phyloP scores from a whole-genome alignment of 2,113 vertebrate genomes.

The Carassius auratus region DNA sequence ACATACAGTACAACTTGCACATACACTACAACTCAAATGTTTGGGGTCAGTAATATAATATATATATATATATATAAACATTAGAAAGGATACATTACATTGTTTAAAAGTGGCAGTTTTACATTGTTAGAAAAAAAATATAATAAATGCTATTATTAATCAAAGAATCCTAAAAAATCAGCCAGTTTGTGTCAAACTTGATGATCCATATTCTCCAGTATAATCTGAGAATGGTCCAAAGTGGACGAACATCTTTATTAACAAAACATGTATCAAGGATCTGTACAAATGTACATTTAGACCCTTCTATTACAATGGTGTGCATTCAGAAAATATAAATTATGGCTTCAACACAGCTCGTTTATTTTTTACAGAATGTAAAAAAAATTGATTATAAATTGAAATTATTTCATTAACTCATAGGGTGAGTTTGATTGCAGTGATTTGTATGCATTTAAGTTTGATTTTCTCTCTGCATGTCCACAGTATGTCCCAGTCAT shows the following conservation, averaged over 20 bases:
- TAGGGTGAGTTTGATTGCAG: neutral
- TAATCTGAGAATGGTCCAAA: too few relatives aligned
- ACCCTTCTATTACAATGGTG: neutral
- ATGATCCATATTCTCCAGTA: too few relatives aligned
- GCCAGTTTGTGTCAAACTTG: too few relatives aligned
- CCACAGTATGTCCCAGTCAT: conserved; percentile 76
- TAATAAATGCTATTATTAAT: too few relatives aligned
- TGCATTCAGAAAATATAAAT: neutral
- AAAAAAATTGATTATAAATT: neutral
- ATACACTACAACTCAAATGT: too few relatives aligned
- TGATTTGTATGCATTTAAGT: neutral
- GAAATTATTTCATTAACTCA: neutral
- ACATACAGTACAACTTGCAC: neutral
- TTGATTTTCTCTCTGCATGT: neutral
- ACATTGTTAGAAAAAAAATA: too few relatives aligned
- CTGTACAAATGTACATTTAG: neutral
- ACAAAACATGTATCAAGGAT: too few relatives aligned
- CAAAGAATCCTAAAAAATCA: too few relatives aligned
- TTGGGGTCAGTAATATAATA: neutral
- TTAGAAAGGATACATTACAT: neutral
- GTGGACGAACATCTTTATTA: too few relatives aligned
- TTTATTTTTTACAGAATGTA: neutral
- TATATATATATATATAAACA: too few relatives aligned
- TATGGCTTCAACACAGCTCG: too few relatives aligned
- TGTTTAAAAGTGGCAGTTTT: neutral